Conservation (phyloP, 2,888 invertebrate genomes). For the Anticlea derivata region DNA sequence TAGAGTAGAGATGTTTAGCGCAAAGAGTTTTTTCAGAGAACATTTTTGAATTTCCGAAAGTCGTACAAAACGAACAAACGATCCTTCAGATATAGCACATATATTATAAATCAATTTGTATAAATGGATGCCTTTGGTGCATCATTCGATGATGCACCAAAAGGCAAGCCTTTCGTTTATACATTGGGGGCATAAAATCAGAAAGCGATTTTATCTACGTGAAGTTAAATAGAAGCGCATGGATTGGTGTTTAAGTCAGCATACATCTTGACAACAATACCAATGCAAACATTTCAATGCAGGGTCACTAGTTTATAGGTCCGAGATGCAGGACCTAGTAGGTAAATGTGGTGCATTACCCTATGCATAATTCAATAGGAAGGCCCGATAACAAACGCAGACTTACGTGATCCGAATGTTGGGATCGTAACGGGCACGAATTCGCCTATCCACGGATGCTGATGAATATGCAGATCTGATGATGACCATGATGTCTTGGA, state of each 20-base stretch:
- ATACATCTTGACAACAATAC: constrained; percentile 38
- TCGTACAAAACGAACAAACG: too few relatives aligned
- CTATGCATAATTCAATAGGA: constrained; percentile 65
- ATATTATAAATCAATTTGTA: too few relatives aligned
- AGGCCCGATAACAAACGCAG: constrained; percentile 47
- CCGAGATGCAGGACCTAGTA: constrained; percentile 44
- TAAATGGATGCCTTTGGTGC: too few relatives aligned
- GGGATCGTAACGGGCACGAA: constrained; percentile 64
- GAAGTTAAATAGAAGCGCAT: constrained; percentile 5
- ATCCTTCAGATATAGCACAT: too few relatives aligned
- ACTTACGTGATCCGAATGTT: constrained; percentile 62
- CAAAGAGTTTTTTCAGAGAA: too few relatives aligned
- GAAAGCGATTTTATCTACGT: not conserved
- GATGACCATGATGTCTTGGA: constrained; percentile 68
- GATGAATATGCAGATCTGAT: constrained; percentile 75
- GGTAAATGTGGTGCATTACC: constrained; percentile 49
- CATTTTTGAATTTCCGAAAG: too few relatives aligned
- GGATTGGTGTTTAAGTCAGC: constrained; percentile 31
- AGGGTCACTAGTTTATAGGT: constrained; percentile 53
- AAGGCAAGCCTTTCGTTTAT: too few relatives aligned
- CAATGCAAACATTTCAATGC: constrained; percentile 43
- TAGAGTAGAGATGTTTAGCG: too few relatives aligned
- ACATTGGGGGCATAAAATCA: too few relatives aligned
- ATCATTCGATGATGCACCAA: too few relatives aligned
- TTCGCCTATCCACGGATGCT: constrained; percentile 61